Evolutionary conservation across 2,888 invertebrate genomes (phyloP).

Genomic region (Scaptomyza tumidula): DNA sequence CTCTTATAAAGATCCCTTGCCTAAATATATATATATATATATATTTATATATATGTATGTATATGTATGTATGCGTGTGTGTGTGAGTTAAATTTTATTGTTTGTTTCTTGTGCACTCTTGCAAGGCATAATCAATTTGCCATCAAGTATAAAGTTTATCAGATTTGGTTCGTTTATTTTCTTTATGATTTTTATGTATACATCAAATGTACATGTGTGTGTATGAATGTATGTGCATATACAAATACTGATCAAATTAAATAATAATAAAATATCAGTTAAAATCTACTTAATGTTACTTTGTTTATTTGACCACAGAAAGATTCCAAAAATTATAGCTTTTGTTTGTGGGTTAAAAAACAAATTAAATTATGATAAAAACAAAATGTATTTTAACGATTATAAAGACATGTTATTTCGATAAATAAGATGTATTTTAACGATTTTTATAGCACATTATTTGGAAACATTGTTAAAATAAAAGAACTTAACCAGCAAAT

Average conservation of each 20-base stretch:
- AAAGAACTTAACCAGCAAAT: no score
- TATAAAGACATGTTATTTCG: no score
- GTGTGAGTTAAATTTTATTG: slow-evolving; percentile 4
- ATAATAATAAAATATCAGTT: neutral
- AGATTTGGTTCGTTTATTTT: slow-evolving; percentile 1
- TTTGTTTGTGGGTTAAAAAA: no score
- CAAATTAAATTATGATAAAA: no score
- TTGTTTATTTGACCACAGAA: neutral
- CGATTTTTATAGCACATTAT: no score
- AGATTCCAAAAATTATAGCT: no score
- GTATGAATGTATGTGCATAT: neutral
- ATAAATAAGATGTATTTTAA: no score
- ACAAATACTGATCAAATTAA: neutral
- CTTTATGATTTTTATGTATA: neutral
- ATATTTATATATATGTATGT: neutral
- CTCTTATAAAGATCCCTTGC: neutral
- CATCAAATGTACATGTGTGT: neutral
- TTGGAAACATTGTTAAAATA: no score
- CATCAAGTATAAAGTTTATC: slow-evolving; percentile 11
- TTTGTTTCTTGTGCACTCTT: neutral
- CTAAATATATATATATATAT: neutral
- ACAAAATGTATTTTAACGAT: no score
- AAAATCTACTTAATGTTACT: neutral
- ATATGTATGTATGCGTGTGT: slow-evolving; percentile 4
- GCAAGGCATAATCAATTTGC: slow-evolving; percentile 5